Percentiles rank a stretch among this genome's conserved stretches.
phyloP scores from a whole-genome alignment of 2,797 vertebrate genomes.

The Halcyon leucocephala region DNA sequence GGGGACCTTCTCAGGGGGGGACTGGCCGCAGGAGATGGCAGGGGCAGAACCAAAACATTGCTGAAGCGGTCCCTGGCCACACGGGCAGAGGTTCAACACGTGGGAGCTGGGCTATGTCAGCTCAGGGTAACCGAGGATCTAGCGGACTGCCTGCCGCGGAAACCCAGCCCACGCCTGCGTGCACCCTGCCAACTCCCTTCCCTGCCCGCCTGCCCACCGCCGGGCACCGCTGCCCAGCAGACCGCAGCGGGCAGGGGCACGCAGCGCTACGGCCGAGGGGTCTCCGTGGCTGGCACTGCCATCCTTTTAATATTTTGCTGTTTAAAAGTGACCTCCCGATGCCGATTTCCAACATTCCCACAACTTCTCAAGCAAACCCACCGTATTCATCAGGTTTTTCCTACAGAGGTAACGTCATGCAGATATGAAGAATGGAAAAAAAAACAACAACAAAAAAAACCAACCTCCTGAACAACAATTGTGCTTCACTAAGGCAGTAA shows the following conservation, averaged over 20 bases:
- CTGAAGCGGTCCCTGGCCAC: rapidly evolving
- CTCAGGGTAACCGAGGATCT: rapidly evolving
- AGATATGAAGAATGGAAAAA: background rate
- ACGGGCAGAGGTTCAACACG: rapidly evolving
- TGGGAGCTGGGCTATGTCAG: rapidly evolving
- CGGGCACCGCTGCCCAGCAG: background rate
- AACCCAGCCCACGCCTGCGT: background rate
- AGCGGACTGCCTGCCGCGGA: rapidly evolving
- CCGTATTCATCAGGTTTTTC: background rate
- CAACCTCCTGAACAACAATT: background rate
- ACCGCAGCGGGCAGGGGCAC: background rate
- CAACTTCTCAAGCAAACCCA: background rate
- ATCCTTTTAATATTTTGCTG: rapidly evolving
- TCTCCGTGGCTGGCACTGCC: rapidly evolving
- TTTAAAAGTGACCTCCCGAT: background rate
- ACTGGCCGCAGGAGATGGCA: rapidly evolving
- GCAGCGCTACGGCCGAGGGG: rapidly evolving
- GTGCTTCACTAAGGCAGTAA: background rate
- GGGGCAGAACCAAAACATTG: background rate
- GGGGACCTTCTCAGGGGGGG: background rate
- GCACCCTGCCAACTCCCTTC: background rate
- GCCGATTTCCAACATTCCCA: background rate
- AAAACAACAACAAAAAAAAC: background rate
- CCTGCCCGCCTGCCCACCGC: too few relatives aligned
- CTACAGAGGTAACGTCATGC: background rate